phyloP scores from a whole-genome alignment of 2,113 vertebrate species.

The Caranx ignobilis region DNA sequence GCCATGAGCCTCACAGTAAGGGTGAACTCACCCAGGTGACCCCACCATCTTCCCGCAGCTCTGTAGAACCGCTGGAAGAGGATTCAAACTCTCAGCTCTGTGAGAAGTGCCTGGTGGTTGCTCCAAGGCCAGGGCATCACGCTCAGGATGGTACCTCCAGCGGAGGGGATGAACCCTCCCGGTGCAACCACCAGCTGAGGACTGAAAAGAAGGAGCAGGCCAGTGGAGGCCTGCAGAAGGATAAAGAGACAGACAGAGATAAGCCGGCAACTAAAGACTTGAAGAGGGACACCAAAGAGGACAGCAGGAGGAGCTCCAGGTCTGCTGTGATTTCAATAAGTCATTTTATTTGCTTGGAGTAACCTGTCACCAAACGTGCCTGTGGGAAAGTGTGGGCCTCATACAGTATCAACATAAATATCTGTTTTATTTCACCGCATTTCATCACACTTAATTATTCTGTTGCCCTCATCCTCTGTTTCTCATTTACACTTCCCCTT shows the following conservation, averaged over 20 bases:
- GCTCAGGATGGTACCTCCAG: slow-evolving; percentile 60
- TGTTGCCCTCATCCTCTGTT: slow-evolving; percentile 17
- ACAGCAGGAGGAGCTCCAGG: slow-evolving; percentile 72
- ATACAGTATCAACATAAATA: not conserved
- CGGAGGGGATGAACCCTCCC: slow-evolving; percentile 64
- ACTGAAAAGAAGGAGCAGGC: slow-evolving; percentile 75
- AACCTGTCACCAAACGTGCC: not conserved
- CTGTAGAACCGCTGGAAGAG: slow-evolving; percentile 59
- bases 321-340: slow-evolving; percentile 10
- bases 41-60: slow-evolving; percentile 65
- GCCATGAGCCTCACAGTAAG: slow-evolving; percentile 69
- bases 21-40: slow-evolving; percentile 69
- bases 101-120: slow-evolving; percentile 87
- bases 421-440: slow-evolving; percentile 25
- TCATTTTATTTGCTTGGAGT: not conserved
- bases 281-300: slow-evolving; percentile 76
- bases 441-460: slow-evolving; percentile 8
- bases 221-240: slow-evolving; percentile 49
- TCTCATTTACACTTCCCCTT: slow-evolving; percentile 2
- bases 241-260: slow-evolving; percentile 68
- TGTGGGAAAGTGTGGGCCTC: not conserved
- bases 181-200: slow-evolving; percentile 72
- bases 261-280: slow-evolving; percentile 48
- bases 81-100: slow-evolving; percentile 77
- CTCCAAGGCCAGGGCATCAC: slow-evolving; percentile 74